phyloP scores from a whole-genome alignment of 2,797 vertebrate species.

The Karalla daura region DNA sequence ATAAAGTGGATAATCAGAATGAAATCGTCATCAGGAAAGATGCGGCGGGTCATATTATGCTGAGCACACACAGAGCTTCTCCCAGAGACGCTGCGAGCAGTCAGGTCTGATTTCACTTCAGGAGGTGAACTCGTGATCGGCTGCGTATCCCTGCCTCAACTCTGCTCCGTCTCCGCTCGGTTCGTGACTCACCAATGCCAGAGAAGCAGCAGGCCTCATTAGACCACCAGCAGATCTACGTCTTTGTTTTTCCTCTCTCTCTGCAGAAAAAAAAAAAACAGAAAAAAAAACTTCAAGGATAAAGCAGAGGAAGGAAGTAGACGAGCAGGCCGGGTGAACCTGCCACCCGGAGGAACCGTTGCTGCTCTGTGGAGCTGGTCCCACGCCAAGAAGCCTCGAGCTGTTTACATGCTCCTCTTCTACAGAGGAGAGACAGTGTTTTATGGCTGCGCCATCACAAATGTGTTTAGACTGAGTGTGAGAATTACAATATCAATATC shows the following conservation, averaged over 20 bases:
- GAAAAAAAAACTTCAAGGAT: conserved; percentile 34
- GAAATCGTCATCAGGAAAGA: background rate
- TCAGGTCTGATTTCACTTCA: conserved; percentile 25
- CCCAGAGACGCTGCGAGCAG: background rate
- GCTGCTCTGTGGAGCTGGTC: conserved; percentile 24
- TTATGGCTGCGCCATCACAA: conserved; percentile 13
- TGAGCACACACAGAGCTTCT: background rate
- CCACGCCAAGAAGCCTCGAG: conserved; percentile 45
- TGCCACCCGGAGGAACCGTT: conserved; percentile 17
- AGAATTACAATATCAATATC: background rate
- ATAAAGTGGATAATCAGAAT: background rate
- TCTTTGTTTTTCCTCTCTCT: conserved; percentile 5
- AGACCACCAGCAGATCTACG: conserved; percentile 24
- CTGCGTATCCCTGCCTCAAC: background rate
- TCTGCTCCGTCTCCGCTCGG: conserved; percentile 12
- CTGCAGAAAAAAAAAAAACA: too few relatives aligned
- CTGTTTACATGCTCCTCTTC: conserved; percentile 41
- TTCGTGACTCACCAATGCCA: conserved; percentile 34
- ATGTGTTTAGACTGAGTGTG: conserved; percentile 10
- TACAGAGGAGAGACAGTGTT: conserved; percentile 1
- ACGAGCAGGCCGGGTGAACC: conserved; percentile 27
- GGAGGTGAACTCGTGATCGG: conserved; percentile 24
- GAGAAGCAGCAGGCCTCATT: conserved; percentile 37
- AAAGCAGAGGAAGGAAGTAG: conserved; percentile 24
- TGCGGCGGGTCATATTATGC: background rate